A percentile compares a stretch with the other conserved stretches of the same genome.
phyloP scores from a whole-genome alignment of 2,113 vertebrate genomes.

The rabbit (Oryctolagus cuniculus) region DNA sequence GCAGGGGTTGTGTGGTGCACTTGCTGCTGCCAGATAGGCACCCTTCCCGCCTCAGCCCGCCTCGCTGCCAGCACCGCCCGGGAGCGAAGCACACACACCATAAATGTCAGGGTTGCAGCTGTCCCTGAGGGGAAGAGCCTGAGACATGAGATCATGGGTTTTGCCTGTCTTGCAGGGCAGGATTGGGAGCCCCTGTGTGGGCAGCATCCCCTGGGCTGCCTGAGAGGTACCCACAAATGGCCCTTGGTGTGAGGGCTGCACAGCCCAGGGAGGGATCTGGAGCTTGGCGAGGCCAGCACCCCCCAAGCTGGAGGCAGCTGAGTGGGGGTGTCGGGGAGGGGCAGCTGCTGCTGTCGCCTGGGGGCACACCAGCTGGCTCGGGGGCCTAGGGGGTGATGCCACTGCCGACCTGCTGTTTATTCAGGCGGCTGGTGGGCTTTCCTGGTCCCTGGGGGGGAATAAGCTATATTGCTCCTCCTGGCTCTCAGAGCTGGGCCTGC shows the following conservation, averaged over 20 bases:
- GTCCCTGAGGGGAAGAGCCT: neutral
- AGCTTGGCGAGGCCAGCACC: neutral
- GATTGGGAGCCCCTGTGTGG: neutral
- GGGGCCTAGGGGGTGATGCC: conserved; percentile 33
- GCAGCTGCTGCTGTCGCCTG: neutral
- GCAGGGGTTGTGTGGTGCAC: neutral
- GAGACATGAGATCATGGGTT: conserved; percentile 44
- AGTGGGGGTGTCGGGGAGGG: too few relatives aligned
- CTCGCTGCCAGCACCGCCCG: fast-evolving
- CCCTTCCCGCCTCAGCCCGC: neutral
- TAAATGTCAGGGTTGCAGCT: neutral
- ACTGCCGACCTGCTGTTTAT: neutral
- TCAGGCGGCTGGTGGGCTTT: neutral
- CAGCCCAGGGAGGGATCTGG: neutral
- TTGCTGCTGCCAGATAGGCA: neutral
- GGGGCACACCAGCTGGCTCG: conserved; percentile 21
- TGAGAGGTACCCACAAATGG: neutral
- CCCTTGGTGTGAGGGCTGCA: neutral
- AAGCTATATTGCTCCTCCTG: neutral
- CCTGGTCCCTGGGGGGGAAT: neutral
- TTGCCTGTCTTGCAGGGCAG: neutral
- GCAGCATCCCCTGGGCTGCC: neutral
- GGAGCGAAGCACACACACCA: neutral
- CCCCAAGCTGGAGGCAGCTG: neutral
- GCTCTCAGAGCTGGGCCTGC: neutral